phyloP scores from a whole-genome alignment of 1,140 invertebrate genomes.

The Drosophila pachea region DNA sequence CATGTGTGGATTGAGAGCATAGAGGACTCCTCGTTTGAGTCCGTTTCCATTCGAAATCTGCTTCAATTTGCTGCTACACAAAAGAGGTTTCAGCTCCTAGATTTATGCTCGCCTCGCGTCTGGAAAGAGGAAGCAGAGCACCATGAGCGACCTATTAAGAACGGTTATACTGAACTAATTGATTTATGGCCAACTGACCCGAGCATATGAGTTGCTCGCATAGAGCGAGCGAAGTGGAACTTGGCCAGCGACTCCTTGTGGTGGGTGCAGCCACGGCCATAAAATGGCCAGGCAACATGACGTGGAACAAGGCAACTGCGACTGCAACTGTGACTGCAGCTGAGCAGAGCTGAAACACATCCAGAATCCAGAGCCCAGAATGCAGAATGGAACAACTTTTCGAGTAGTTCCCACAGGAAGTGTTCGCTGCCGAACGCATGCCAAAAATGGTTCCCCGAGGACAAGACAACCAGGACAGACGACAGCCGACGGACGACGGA shows the following conservation, averaged over 20 bases:
- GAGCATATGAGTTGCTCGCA: slow-evolving; percentile 45
- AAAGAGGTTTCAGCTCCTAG: slow-evolving; percentile 54
- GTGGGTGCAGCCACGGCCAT: slow-evolving; percentile 51
- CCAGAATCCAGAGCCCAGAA: slow-evolving; percentile 4
- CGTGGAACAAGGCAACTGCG: too few species aligned
- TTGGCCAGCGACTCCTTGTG: slow-evolving; percentile 41
- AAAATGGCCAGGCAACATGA: slow-evolving; percentile 43
- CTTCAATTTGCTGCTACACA: slow-evolving; percentile 61
- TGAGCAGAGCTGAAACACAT: slow-evolving; percentile 34
- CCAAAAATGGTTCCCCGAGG: slow-evolving; percentile 71
- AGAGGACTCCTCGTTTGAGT: too few species aligned
- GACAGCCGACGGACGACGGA: too few species aligned
- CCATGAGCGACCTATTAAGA: slow-evolving; percentile 19
- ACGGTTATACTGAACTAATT: slow-evolving; percentile 66
- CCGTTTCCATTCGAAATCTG: slow-evolving; percentile 14
- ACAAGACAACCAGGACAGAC: slow-evolving; percentile 51
- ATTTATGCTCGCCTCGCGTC: slow-evolving; percentile 59
- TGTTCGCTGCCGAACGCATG: slow-evolving; percentile 71
- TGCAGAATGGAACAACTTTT: slow-evolving; percentile 47
- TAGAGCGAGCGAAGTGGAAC: slow-evolving; percentile 33
- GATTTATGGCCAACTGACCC: slow-evolving; percentile 55
- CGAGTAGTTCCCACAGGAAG: slow-evolving; percentile 72
- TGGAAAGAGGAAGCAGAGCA: slow-evolving; percentile 12
- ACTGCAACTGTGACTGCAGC: slow-evolving; percentile 6
- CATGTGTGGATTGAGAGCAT: not conserved